Evolutionary conservation across 1,140 invertebrate species (phyloP), one percentile per base, ranked within the genome.

Genomic region (Lepidotrigona ventralis): DNA sequence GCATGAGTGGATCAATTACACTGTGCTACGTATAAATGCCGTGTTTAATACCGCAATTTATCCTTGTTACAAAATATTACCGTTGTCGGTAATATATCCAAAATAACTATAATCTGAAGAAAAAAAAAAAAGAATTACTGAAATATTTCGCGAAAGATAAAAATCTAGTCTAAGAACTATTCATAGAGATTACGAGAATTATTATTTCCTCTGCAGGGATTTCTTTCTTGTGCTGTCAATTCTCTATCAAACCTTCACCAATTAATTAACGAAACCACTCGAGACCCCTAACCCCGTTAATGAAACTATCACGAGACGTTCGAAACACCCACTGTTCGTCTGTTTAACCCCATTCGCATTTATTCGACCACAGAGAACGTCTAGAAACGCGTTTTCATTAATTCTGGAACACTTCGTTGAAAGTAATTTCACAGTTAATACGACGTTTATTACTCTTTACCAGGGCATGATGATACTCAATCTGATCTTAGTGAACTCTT

Each of bases 361-460:
- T 58, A 74, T 58, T 74, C 72, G 54, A 74, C 54, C 54, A 9
- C 29, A 12, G 17, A 29, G n/a, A 75, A 23, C 60, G 39, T 39
- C 17, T 23, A 17, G 33, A 46, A 75, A 60, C 54, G 60, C 56
- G 23, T 75, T 75, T 75, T 29, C 73, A 75, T 58, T 60, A 74
- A 54, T 46, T 56, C 60, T 75, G 46, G 56, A 46, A 60, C 23
- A 26, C 23, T 19, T 1, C 8, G 56, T 19, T n/a, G 23, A 11
- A 23, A 75, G 56, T 60, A 75, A 75, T 75, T 75, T 75, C 33
- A 19, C 56, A n/a, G 73, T n/a, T 75, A 46, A 75, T 23, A 26
- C n/a, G 73, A 75, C 73, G 33, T 58, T 75, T 75, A 60, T 75
- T 60, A 46, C 73, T 60, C 56, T 60, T 63, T 75, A 26, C 21